A percentile compares a stretch with the other conserved stretches of the same genome.
Evolutionary conservation across 2,797 vertebrate species (phyloP).

Genomic region (Capromys pilorides): DNA sequence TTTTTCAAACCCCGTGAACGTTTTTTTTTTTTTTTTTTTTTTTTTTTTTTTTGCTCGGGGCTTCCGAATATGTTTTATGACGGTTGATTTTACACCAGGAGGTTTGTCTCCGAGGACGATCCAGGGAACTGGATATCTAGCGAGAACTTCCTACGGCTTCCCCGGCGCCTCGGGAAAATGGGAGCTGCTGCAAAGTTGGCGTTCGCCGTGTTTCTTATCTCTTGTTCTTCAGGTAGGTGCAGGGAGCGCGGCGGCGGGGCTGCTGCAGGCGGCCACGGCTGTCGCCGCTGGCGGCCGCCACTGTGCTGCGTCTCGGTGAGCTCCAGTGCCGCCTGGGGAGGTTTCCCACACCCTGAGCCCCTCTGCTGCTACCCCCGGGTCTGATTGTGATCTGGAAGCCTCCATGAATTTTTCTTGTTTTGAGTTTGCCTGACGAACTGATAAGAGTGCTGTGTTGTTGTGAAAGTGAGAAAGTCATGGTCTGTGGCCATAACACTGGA

Average conservation of each 20-base stretch:
- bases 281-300: constrained; percentile 19
- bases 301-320: constrained; percentile 39
- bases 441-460: constrained; percentile 61
- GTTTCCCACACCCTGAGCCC: neutral
- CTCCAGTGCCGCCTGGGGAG: constrained; percentile 18
- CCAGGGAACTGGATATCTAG: constrained; percentile 84
- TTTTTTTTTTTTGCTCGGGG: constrained; percentile 58
- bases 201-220: constrained; percentile 98
- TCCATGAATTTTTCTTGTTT: constrained; percentile 55
- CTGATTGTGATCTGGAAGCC: constrained; percentile 61
- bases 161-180: constrained; percentile 91
- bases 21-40: constrained; percentile 13
- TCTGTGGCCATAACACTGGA: constrained; percentile 73
- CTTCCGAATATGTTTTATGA: constrained; percentile 83
- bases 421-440: constrained; percentile 56
- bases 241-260: constrained; percentile 56
- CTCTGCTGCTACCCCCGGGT: neutral
- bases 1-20: constrained; percentile 67
- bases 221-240: constrained; percentile 97
- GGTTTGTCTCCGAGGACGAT: constrained; percentile 84
- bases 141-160: constrained; percentile 79
- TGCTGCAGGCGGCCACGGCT: neutral
- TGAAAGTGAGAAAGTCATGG: constrained; percentile 80
- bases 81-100: constrained; percentile 83
- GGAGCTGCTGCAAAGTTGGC: constrained; percentile 98